phyloP scores from a whole-genome alignment of 2,797 vertebrate species.

The Trematomus bernacchii region DNA sequence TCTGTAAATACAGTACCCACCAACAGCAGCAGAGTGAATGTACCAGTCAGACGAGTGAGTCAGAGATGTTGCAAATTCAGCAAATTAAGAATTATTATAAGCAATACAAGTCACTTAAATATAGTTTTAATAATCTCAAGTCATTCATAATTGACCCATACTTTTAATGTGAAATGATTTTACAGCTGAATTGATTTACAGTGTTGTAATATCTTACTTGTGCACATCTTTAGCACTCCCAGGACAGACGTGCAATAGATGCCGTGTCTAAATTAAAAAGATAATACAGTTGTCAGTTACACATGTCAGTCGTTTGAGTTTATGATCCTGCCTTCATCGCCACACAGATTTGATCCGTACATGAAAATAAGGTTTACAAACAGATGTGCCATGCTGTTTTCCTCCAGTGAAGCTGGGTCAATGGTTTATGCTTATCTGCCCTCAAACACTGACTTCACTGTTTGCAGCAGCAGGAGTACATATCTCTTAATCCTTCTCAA shows the following conservation, averaged over 20 bases:
- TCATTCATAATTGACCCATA: neutral
- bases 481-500: neutral
- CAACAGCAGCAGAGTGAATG: neutral
- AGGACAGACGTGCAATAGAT: too few relatives aligned
- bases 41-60: neutral
- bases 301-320: neutral
- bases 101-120: neutral
- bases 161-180: neutral
- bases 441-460: conserved; percentile 11
- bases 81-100: conserved; percentile 2
- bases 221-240: too few relatives aligned
- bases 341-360: neutral
- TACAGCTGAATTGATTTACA: neutral
- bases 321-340: conserved; percentile 5
- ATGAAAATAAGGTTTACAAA: conserved; percentile 19
- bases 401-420: conserved; percentile 12
- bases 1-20: too few relatives aligned
- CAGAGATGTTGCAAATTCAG: conserved; percentile 7
- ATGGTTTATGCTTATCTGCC: conserved; percentile 18
- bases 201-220: neutral
- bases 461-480: conserved; percentile 22
- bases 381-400: conserved; percentile 31
- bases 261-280: too few relatives aligned
- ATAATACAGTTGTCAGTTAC: too few relatives aligned
- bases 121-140: neutral